Evolutionary conservation across 1,140 invertebrate species (phyloP), one percentile per base, ranked within the genome.

Genomic region (Araneus ventricosus): DNA sequence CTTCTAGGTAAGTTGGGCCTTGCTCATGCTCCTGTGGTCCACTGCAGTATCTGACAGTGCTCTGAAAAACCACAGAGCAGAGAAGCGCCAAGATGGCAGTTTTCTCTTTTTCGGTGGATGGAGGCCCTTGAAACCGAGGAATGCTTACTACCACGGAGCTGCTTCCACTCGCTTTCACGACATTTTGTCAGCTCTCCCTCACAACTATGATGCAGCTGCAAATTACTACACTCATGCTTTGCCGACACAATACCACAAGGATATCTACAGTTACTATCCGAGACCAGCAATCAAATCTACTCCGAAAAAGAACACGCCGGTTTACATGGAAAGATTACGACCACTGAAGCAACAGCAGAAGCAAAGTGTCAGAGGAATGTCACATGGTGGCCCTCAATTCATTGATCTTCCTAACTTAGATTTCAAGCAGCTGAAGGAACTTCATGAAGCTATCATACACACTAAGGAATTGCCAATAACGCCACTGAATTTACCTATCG

Each of bases 201-300:
- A 61, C 14, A 88, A 59, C 17, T 70, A 75, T 17, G 86, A 93
- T 57, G 22, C 92, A 22, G 14, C 86, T 1, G 45, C 92, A 7
- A 82, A n/a, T 14, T 84, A 45, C 37, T 93, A 93, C 59, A 39
- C 52, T 0, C 91, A 93, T 10, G 70, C 92, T 22, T 27, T 89
- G 24, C 92, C 86, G 14, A 30, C 70, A 7, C 37, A n/a, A 37
- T 93, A 93, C 39, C 70, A 88, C 14, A 93, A 93, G 57, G 87
- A 93, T 57, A 93, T 93, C 39, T 93, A 93, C 30, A 93, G 45
- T 52, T 93, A 93, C 59, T 93, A 93, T 85, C 92, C 92, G 6
- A 80, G 92, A 82, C 92, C 92, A 34, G 92, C 92, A 4, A 93
- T 93, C 20, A 82, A 84, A 20, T 5, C 86, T 5, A 63, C n/a